Conservation (phyloP, 2,888 invertebrate genomes). For the Polydrusus cervinus region DNA sequence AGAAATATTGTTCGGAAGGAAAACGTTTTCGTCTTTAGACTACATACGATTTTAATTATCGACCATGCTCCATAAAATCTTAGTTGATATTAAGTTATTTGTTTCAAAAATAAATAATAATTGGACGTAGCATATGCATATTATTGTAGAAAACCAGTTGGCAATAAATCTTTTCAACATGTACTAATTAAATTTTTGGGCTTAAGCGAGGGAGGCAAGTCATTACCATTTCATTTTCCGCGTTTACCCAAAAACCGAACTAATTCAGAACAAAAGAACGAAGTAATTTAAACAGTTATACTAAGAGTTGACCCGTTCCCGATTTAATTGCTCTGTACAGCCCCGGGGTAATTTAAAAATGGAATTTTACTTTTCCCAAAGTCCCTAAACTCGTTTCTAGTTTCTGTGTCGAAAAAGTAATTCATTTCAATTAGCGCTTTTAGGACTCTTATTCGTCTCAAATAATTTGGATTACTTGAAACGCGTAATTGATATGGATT, state of each 20-base stretch:
- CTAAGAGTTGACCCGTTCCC: constrained; percentile 15
- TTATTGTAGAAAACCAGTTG: no score
- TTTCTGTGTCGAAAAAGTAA: constrained; percentile 55
- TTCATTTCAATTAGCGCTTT: constrained; percentile 65
- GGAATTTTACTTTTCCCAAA: constrained; percentile 20
- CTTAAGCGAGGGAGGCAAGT: no score
- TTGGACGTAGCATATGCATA: no score
- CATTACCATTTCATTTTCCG: neutral
- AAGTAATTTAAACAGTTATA: constrained; percentile 14
- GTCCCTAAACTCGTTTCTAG: constrained; percentile 39
- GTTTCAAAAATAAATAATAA: no score
- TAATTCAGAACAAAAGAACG: constrained; percentile 12
- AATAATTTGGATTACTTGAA: constrained; percentile 58
- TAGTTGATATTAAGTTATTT: no score
- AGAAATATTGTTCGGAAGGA: no score
- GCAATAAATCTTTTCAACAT: no score
- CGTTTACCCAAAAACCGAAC: neutral
- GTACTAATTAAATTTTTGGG: no score
- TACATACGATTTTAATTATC: no score
- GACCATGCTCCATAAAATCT: no score
- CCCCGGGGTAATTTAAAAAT: constrained; percentile 29
- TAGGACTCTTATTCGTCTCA: constrained; percentile 57
- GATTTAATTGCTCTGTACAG: constrained; percentile 45
- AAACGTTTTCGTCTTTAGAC: no score
- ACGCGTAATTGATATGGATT: constrained; percentile 52